Base-by-base conservation (phyloP, 2,888 invertebrate species). In the Conistra vaccinii region DNA sequence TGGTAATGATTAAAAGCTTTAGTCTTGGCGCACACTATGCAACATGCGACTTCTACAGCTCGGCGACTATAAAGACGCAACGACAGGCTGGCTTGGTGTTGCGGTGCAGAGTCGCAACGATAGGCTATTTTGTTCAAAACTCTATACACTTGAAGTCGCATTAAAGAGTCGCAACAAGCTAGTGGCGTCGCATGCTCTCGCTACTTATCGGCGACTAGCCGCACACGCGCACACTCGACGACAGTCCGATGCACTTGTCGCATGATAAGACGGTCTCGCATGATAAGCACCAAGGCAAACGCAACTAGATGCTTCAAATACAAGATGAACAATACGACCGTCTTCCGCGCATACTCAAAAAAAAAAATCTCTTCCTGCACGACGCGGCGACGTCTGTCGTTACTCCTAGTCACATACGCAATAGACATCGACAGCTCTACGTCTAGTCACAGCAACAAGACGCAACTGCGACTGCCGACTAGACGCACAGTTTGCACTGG, bases 1-100 rank as follows among this genome's bases (percentile, higher is more conserved):
- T 55, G n/a, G 39, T 23, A 63, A 26, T 32, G 55, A 72, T 77
- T 77, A 57, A 48, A 51, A 60, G 35, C 26, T 57, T 72, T 23
- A 51, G 66, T 17, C 51, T 10, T 53, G n/a, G 53, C n/a, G 17
- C n/a, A 66, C 65, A 51, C 23, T 45, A 48, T 48, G 2, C 26
- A 29, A 42, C 29, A 29, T 45, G 29, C 5, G 42, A 63, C 12
- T 63, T 7, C 29, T 17, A n/a, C 29, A 10, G 1, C 1, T 32
- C 3, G n/a, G 32, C 66, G 3, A 32, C 53, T 20, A n/a, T n/a
- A n/a, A n/a, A 29, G 14, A 65, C 5, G 17, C 65, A 65, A 7
- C 23, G 26, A 42, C 9, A 65, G 14, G 14, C 26, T n/a, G n/a
- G n/a, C n/a, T n/a, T n/a, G n/a, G n/a, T n/a, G n/a, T n/a, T n/a